These are phyloP conservation scores for Calosoma granatense DNA, from an alignment of 1,140 invertebrate genomes.

Conservation along the genomic window DNA sequence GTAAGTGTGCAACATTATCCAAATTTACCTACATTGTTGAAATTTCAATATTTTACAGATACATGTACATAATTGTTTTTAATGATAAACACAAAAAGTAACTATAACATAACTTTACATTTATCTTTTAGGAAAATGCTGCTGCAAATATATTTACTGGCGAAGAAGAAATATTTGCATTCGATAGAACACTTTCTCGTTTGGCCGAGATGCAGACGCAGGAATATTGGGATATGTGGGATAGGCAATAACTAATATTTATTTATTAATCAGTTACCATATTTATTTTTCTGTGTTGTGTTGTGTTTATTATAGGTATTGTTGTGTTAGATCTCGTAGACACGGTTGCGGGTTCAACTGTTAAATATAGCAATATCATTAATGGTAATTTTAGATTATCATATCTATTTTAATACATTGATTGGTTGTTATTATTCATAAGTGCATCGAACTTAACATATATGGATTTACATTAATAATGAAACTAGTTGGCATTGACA, in stretches of 20 bases:
- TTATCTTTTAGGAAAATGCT: constrained; percentile 49
- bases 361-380: not conserved
- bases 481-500: too few species aligned
- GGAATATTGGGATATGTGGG: constrained; percentile 82
- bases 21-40: not conserved
- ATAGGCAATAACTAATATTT: constrained; percentile 27
- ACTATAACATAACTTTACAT: constrained; percentile 11
- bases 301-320: too few species aligned
- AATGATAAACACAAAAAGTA: too few species aligned
- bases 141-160: constrained; percentile 88
- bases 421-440: too few species aligned
- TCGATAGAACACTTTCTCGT: constrained; percentile 85
- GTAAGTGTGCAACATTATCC: constrained; percentile 18
- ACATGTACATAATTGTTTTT: too few species aligned
- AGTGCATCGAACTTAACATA: too few species aligned
- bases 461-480: too few species aligned
- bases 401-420: too few species aligned
- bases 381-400: too few species aligned
- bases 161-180: constrained; percentile 95
- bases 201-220: constrained; percentile 91
- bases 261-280: constrained; percentile 12
- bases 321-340: too few species aligned
- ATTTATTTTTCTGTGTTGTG: constrained; percentile 13
- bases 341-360: constrained; percentile 18
- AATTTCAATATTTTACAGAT: constrained; percentile 1